A percentile compares a stretch with the other conserved stretches of the same genome.
Conservation (phyloP, 2,113 vertebrate species). For the Agelaius tricolor region DNA sequence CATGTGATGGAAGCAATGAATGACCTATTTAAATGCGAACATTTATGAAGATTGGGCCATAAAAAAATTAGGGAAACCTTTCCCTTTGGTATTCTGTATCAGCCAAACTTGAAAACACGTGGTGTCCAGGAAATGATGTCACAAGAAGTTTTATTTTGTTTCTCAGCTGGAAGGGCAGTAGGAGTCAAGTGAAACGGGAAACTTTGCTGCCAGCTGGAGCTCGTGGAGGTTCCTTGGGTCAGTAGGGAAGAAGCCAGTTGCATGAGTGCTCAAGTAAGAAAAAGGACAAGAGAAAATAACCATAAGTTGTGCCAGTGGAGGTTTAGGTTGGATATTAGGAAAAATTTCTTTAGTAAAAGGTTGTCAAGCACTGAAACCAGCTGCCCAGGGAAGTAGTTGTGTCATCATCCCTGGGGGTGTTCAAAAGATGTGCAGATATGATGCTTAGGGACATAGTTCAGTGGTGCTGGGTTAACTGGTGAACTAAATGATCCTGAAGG, state of each 20-base stretch:
- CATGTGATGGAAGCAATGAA: not conserved
- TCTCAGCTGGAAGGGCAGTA: not conserved
- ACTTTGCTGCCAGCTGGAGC: not conserved
- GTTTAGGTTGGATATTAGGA: not conserved
- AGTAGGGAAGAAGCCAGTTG: not conserved
- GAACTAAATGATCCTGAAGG: not conserved
- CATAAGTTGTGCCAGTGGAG: fast-evolving
- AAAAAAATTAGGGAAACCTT: not conserved
- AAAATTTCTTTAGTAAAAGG: not conserved
- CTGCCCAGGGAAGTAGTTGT: not conserved
- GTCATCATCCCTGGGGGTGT: no score
- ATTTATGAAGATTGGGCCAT: not conserved
- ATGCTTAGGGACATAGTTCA: not conserved
- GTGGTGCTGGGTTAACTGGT: not conserved
- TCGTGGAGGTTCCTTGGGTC: not conserved
- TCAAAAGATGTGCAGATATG: not conserved
- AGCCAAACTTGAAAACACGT: not conserved
- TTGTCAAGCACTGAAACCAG: not conserved
- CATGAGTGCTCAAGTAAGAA: not conserved
- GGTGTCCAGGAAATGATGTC: not conserved
- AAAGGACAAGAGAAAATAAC: not conserved
- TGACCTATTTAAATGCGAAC: not conserved
- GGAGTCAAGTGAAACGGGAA: not conserved
- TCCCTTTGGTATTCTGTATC: not conserved
- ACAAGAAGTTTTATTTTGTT: not conserved